phyloP scores from a whole-genome alignment of 2,113 vertebrate genomes.

The Gallinago jamesoni region DNA sequence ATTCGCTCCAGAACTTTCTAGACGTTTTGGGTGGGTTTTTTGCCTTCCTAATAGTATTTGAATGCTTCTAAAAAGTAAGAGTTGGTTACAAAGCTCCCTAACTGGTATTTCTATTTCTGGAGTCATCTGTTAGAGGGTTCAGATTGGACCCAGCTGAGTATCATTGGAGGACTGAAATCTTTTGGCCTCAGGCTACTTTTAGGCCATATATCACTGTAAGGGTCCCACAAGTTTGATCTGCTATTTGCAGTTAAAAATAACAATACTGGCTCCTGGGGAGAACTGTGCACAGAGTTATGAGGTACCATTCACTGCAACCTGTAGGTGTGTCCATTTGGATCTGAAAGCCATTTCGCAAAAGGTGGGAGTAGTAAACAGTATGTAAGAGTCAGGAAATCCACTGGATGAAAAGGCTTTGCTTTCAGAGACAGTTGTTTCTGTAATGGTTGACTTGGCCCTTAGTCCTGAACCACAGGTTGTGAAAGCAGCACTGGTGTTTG shows the following conservation, averaged over 20 bases:
- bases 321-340: not conserved
- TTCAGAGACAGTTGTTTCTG: not conserved
- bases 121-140: not conserved
- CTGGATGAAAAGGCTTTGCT: not conserved
- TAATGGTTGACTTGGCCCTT: not conserved
- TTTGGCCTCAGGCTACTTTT: not conserved
- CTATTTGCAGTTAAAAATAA: not conserved
- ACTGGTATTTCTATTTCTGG: not conserved
- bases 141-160: not conserved
- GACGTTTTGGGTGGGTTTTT: not conserved
- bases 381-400: not conserved
- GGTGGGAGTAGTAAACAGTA: not conserved
- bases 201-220: not conserved
- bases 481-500: not conserved
- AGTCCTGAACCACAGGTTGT: not conserved
- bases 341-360: not conserved
- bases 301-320: not conserved
- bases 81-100: not conserved
- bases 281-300: not conserved
- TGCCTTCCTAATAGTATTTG: not conserved
- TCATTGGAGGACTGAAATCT: not conserved
- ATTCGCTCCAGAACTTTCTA: not conserved
- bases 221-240: not conserved
- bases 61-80: not conserved
- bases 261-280: not conserved